Conservation (phyloP, 2,888 invertebrate species). For the Nymphalis urticae region DNA sequence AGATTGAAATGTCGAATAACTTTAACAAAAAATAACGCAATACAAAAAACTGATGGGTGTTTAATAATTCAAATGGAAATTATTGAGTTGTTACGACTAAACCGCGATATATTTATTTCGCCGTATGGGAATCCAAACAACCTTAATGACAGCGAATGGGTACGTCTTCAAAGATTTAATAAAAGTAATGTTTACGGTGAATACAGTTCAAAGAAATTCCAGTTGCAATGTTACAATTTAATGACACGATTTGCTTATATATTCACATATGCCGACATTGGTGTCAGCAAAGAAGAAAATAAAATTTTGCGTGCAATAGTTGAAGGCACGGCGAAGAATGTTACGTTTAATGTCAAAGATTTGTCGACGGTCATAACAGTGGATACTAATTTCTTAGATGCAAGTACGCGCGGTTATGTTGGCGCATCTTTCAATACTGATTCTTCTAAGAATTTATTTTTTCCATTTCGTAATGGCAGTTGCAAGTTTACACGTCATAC, state of each 20-base stretch:
- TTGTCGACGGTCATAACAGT: slow-evolving; percentile 59
- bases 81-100: slow-evolving; percentile 47
- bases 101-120: slow-evolving; percentile 52
- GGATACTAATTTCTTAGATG: slow-evolving; percentile 65
- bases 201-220: slow-evolving; percentile 48
- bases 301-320: slow-evolving; percentile 56
- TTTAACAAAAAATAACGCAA: slow-evolving; percentile 40
- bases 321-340: slow-evolving; percentile 47
- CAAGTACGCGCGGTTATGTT: slow-evolving; percentile 67
- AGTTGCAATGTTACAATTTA: slow-evolving; percentile 62
- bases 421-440: slow-evolving; percentile 84
- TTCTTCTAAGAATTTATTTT: slow-evolving; percentile 88
- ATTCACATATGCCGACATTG: slow-evolving; percentile 56
- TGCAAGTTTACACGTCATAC: background rate
- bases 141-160: slow-evolving; percentile 59
- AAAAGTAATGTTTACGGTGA: slow-evolving; percentile 51
- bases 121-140: slow-evolving; percentile 64
- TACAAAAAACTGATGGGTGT: slow-evolving; percentile 52
- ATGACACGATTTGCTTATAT: slow-evolving; percentile 55
- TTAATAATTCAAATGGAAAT: slow-evolving; percentile 57
- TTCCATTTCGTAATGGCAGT: slow-evolving; percentile 80
- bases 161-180: slow-evolving; percentile 45
- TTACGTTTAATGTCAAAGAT: slow-evolving; percentile 55
- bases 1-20: slow-evolving; percentile 68
- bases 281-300: slow-evolving; percentile 44